Conservation (phyloP, 2,888 invertebrate genomes). For the Octodonta nipae region DNA sequence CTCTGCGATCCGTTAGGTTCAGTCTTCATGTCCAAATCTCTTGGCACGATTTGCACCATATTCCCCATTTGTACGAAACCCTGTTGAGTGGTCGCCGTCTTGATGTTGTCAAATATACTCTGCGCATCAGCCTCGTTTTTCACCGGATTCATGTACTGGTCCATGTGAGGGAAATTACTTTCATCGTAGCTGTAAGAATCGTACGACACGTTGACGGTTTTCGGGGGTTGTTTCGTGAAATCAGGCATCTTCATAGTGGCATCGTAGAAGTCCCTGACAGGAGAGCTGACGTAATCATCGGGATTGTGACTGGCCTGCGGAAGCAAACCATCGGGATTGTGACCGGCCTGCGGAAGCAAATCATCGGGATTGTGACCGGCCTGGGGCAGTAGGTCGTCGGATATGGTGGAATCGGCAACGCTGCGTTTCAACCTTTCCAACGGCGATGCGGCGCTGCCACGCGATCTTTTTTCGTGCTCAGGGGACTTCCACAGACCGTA, state of each 20-base stretch:
- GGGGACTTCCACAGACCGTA: slow-evolving; percentile 3
- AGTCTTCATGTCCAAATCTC: slow-evolving; percentile 23
- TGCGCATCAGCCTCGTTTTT: not conserved
- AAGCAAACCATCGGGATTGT: too few relatives aligned
- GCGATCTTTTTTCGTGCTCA: slow-evolving; percentile 3
- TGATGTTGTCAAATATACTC: not conserved
- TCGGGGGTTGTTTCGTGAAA: slow-evolving; percentile 17
- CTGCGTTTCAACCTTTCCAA: slow-evolving; percentile 34
- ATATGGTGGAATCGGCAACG: slow-evolving; percentile 42
- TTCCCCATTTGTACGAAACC: slow-evolving; percentile 42
- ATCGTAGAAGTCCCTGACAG: slow-evolving; percentile 13
- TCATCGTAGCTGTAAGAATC: slow-evolving; percentile 11
- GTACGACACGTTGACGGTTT: slow-evolving; percentile 7
- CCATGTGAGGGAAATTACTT: slow-evolving; percentile 6
- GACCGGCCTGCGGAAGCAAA: too few relatives aligned
- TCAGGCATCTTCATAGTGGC: not conserved
- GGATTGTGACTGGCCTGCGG: too few relatives aligned
- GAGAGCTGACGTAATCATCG: slow-evolving; percentile 23
- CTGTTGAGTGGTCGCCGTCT: not conserved
- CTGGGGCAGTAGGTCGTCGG: slow-evolving; percentile 36
- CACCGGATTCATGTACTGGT: slow-evolving; percentile 3
- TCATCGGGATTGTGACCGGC: too few relatives aligned
- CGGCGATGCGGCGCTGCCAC: slow-evolving; percentile 24
- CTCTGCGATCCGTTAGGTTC: too few relatives aligned
- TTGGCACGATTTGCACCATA: slow-evolving; percentile 47